Conservation (phyloP, 2,113 vertebrate species). For the Aramus guarauna region DNA sequence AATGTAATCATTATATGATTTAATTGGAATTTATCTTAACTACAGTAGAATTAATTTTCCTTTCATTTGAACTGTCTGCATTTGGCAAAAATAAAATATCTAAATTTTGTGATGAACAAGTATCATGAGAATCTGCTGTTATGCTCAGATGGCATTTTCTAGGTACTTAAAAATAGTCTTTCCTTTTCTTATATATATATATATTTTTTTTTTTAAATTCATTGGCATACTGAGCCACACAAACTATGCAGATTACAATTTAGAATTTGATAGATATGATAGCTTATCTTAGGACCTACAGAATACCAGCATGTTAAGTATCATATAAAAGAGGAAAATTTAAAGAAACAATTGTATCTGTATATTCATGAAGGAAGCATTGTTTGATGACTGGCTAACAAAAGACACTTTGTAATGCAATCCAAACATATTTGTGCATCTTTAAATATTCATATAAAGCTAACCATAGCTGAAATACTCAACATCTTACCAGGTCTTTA, state of each 20-base stretch:
- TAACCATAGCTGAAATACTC: not conserved
- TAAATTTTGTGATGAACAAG: not conserved
- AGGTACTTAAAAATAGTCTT: not conserved
- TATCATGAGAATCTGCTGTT: not conserved
- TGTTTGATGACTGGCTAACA: not conserved
- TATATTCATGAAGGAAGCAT: not conserved
- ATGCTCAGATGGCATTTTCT: not conserved
- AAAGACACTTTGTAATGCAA: not conserved
- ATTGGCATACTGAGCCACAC: not conserved
- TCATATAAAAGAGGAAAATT: not conserved
- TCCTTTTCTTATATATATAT: not conserved
- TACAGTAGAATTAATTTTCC: not conserved
- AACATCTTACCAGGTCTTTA: not conserved
- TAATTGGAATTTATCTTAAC: not conserved
- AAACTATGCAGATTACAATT: not conserved
- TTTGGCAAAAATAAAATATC: not conserved
- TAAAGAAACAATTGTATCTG: fast-evolving
- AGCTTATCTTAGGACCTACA: not conserved
- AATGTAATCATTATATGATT: not conserved
- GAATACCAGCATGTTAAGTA: not conserved
- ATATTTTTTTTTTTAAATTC: not conserved
- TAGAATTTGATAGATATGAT: not conserved
- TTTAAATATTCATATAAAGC: not conserved
- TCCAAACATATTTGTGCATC: not conserved
- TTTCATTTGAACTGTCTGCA: not conserved